A percentile compares a stretch with the other conserved stretches of the same genome.
phyloP scores from a whole-genome alignment of 2,113 vertebrate species.

The Addax nasomaculatus region DNA sequence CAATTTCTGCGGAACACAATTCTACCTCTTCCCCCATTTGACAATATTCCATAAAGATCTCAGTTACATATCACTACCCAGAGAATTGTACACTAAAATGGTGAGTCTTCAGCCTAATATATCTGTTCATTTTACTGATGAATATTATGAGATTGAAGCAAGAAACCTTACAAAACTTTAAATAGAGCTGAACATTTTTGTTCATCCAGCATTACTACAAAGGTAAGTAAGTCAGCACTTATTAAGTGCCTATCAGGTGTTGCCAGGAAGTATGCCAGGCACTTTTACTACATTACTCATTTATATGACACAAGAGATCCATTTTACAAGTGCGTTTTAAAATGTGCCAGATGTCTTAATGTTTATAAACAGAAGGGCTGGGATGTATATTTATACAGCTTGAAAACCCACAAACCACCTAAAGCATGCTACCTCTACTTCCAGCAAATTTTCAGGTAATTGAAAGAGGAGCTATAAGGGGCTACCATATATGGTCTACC shows the following conservation, averaged over 20 bases:
- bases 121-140: neutral
- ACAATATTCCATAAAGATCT: neutral
- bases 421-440: neutral
- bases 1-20: neutral
- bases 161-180: slow-evolving; percentile 15
- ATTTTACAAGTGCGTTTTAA: neutral
- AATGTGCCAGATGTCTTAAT: neutral
- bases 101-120: neutral
- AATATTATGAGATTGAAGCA: neutral
- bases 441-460: neutral
- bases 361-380: neutral
- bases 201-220: neutral
- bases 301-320: neutral
- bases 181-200: neutral
- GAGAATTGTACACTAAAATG: neutral
- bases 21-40: neutral
- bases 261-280: neutral
- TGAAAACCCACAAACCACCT: neutral
- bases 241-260: neutral
- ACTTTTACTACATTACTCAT: neutral
- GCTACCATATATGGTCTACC: neutral
- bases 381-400: neutral
- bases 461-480: neutral
- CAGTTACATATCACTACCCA: neutral
- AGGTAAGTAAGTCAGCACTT: slow-evolving; percentile 14